Conservation (phyloP, 2,113 vertebrate species). For the Syngnathus typhle region DNA sequence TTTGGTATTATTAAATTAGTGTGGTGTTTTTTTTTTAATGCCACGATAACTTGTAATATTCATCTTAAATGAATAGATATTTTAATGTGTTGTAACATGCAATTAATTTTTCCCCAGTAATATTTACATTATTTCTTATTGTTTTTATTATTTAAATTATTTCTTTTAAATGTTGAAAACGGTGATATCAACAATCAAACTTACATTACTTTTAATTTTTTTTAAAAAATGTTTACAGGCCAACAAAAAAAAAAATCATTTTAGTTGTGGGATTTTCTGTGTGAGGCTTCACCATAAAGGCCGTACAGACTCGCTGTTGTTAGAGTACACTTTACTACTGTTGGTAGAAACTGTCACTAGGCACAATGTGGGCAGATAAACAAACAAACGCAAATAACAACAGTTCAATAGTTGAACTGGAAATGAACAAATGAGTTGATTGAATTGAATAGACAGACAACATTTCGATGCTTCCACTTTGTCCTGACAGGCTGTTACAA, state of each 20-base stretch:
- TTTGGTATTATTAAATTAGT: too few relatives aligned
- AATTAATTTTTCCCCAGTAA: too few relatives aligned
- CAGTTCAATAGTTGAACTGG: neutral
- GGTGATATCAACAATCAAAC: too few relatives aligned
- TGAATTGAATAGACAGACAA: slow-evolving; percentile 18
- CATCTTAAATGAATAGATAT: too few relatives aligned
- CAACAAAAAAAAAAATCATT: neutral
- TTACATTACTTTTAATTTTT: too few relatives aligned
- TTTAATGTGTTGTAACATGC: too few relatives aligned
- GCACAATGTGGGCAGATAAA: neutral
- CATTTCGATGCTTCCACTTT: slow-evolving; percentile 9
- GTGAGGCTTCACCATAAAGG: neutral
- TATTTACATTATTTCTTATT: too few relatives aligned
- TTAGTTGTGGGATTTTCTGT: neutral
- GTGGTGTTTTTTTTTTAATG: too few relatives aligned
- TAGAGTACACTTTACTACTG: neutral
- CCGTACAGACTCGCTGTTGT: neutral
- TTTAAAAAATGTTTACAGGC: neutral
- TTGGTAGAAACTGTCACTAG: neutral
- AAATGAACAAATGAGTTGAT: neutral
- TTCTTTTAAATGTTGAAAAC: too few relatives aligned
- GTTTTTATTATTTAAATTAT: too few relatives aligned
- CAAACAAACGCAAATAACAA: neutral
- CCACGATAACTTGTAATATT: too few relatives aligned
- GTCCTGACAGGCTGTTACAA: neutral